A percentile compares a stretch with the other conserved stretches of the same genome.
These are phyloP conservation scores for Erythrolamprus reginae DNA, from an alignment of 2,113 vertebrate species.

Conservation along the genomic window DNA sequence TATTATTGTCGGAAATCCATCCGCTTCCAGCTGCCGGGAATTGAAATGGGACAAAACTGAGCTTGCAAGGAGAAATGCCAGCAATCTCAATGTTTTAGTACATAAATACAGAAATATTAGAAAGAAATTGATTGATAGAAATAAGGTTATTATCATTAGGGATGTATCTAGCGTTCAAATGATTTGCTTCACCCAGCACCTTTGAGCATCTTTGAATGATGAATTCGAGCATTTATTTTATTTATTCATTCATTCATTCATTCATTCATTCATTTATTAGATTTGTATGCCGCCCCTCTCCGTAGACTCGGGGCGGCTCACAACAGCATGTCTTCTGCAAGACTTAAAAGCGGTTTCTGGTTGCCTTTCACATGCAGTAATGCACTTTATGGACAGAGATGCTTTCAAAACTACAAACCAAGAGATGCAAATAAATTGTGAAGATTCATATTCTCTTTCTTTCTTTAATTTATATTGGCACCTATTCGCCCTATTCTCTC, in stretches of 20 bases:
- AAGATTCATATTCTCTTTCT: background rate
- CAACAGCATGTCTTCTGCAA: background rate
- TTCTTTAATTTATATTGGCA: no score
- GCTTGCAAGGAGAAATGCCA: background rate
- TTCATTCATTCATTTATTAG: no score
- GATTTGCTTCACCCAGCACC: background rate
- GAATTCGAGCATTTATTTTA: background rate
- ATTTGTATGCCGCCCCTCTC: no score
- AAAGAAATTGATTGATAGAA: background rate
- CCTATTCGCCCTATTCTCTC: no score
- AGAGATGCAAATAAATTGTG: background rate
- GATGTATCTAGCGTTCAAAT: background rate
- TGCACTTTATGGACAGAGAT: background rate
- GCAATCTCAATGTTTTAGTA: background rate
- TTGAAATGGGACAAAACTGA: conserved; percentile 15
- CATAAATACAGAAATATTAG: background rate
- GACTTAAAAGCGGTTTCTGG: background rate
- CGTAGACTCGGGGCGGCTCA: no score
- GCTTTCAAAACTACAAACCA: background rate
- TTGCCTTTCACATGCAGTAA: background rate
- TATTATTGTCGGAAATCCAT: conserved; percentile 71
- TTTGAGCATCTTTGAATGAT: background rate
- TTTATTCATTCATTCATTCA: no score
- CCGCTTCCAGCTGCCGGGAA: conserved; percentile 70
- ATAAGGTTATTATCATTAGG: background rate